Evolutionary conservation across 2,888 invertebrate species (phyloP).

Genomic region (Altica lythri): DNA sequence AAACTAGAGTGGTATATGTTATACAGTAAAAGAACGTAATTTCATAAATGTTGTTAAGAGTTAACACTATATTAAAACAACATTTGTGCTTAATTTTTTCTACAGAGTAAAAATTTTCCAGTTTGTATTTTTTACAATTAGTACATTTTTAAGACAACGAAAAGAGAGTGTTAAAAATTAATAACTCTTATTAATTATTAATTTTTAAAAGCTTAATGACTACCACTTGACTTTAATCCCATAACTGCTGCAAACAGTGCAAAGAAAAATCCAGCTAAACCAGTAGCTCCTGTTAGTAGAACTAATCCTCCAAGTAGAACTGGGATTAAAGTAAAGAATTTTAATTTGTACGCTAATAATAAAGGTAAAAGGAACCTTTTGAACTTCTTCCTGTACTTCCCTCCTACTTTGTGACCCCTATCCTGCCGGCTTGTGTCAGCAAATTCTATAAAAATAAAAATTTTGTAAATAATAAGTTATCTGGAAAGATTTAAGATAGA

Average conservation of each 20-base stretch:
- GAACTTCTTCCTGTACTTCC: constrained; percentile 63
- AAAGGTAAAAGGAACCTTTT: constrained; percentile 75
- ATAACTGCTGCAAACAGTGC: constrained; percentile 83
- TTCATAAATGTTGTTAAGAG: too few species aligned
- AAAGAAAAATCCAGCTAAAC: constrained; percentile 86
- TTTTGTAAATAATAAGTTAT: not conserved
- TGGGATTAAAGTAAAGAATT: constrained; percentile 78
- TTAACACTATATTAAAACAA: too few species aligned
- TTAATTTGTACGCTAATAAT: constrained; percentile 80
- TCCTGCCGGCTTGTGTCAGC: constrained; percentile 36
- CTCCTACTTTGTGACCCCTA: constrained; percentile 49
- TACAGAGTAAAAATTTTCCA: too few species aligned
- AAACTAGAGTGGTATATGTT: too few species aligned
- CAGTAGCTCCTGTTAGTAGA: constrained; percentile 76
- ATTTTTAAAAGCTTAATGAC: constrained; percentile 14
- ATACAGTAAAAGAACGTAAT: too few species aligned
- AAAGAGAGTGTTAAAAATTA: too few species aligned
- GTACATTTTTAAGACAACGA: too few species aligned
- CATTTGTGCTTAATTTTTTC: too few species aligned
- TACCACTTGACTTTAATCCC: constrained; percentile 66
- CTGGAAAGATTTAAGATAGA: too few species aligned
- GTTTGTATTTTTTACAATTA: too few species aligned
- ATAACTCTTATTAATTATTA: not conserved
- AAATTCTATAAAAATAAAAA: constrained; percentile 38
- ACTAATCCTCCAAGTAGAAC: constrained; percentile 73